Evolutionary conservation across 1,140 invertebrate species (phyloP).

Genomic region (Drosophila pachea): DNA sequence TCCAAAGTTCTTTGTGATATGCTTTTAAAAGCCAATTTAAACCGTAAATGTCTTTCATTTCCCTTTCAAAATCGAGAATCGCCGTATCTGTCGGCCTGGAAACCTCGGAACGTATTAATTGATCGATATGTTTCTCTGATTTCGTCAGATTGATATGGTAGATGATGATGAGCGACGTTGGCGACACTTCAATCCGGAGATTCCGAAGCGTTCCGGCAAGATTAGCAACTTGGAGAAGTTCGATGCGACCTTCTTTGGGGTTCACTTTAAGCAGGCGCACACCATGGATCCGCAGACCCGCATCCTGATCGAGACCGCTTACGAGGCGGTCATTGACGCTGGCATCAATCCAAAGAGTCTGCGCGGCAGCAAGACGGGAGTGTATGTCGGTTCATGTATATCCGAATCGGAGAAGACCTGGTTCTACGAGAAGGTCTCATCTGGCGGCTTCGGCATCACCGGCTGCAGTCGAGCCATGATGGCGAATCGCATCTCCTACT

Average conservation of each 20-base stretch:
- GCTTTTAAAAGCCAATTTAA: no score
- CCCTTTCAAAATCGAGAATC: no score
- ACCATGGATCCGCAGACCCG: conserved; percentile 81
- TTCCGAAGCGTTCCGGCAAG: conserved; percentile 87
- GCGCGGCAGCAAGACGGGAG: conserved; percentile 86
- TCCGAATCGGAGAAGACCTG: conserved; percentile 87
- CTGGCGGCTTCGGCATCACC: conserved; percentile 83
- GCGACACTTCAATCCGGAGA: conserved; percentile 84
- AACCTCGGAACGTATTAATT: no score
- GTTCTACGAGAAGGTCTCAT: conserved; percentile 84
- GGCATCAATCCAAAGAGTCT: conserved; percentile 80
- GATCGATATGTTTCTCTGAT: background rate
- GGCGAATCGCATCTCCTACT: conserved; percentile 92
- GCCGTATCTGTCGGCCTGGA: no score
- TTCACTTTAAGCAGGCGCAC: conserved; percentile 80
- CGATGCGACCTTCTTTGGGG: conserved; percentile 82
- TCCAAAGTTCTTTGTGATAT: no score
- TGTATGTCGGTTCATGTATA: conserved; percentile 87
- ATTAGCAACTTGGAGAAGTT: conserved; percentile 80
- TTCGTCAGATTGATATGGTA: conserved; percentile 83
- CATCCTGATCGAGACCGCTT: conserved; percentile 79
- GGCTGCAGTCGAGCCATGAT: conserved; percentile 94
- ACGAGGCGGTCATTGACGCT: conserved; percentile 79
- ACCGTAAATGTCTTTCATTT: no score
- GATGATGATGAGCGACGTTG: conserved; percentile 87